These are phyloP conservation scores for Smithornis capensis DNA, from an alignment of 2,113 vertebrate species.

Conservation along the genomic window DNA sequence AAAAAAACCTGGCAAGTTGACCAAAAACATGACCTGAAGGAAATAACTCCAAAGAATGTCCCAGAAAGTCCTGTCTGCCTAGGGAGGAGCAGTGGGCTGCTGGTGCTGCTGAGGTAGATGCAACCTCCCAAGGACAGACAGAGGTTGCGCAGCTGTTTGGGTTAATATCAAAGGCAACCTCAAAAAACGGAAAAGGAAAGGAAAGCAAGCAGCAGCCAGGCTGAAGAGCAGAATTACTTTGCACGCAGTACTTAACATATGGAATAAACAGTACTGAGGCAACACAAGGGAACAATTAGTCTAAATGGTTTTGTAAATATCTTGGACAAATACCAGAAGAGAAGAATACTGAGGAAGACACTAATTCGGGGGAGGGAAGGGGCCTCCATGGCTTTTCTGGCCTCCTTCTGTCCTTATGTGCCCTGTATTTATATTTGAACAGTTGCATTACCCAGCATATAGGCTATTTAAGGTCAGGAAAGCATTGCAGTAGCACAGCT, in stretches of 20 bases:
- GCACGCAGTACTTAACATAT: constrained; percentile 70
- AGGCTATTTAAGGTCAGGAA: constrained; percentile 56
- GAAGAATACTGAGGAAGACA: constrained; percentile 70
- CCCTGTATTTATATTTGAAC: constrained; percentile 67
- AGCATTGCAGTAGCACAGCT: constrained; percentile 24
- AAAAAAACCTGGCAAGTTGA: background rate
- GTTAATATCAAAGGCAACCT: constrained; percentile 40
- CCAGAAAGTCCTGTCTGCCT: background rate
- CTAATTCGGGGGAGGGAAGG: constrained; percentile 58
- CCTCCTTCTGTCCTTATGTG: constrained; percentile 72
- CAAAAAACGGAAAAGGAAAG: constrained; percentile 53
- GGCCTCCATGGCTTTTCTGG: constrained; percentile 60
- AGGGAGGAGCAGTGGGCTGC: background rate
- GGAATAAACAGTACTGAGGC: constrained; percentile 71
- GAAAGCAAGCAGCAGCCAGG: constrained; percentile 50
- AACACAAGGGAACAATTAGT: constrained; percentile 77
- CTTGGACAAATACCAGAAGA: constrained; percentile 72
- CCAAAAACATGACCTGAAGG: background rate
- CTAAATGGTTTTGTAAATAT: constrained; percentile 68
- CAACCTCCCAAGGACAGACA: constrained; percentile 4
- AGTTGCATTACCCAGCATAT: constrained; percentile 57
- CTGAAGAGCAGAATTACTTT: constrained; percentile 60
- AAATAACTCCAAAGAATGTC: background rate
- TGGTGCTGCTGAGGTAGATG: background rate
- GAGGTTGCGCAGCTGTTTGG: constrained; percentile 53